These are phyloP conservation scores for Hephaestus fuliginosus DNA, from an alignment of 2,797 vertebrate genomes.

Conservation along the genomic window DNA sequence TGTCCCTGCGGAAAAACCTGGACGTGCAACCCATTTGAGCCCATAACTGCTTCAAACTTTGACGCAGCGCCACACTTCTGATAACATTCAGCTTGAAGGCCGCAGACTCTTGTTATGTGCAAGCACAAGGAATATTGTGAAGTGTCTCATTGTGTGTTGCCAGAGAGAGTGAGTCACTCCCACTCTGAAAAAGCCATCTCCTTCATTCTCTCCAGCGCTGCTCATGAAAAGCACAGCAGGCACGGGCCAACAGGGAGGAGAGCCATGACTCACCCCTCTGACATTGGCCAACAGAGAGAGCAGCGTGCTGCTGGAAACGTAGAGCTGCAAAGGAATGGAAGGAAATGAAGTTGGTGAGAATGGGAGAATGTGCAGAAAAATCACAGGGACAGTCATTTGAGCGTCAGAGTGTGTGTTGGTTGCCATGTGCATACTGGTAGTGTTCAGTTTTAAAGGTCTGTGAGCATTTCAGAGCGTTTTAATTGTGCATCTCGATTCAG, in stretches of 20 bases:
- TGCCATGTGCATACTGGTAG: constrained; percentile 1
- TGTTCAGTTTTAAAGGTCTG: constrained; percentile 22
- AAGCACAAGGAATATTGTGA: constrained; percentile 29
- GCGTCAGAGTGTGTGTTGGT: constrained; percentile 9
- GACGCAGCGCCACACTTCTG: constrained; percentile 27
- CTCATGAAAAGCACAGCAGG: constrained; percentile 77
- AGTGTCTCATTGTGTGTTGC: constrained; percentile 56
- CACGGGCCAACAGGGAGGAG: constrained; percentile 68
- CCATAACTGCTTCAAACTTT: constrained; percentile 36
- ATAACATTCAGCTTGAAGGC: constrained; percentile 52
- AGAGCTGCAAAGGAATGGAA: constrained; percentile 53
- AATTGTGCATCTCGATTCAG: not conserved
- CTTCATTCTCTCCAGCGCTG: constrained; percentile 54
- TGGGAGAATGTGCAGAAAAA: constrained; percentile 25
- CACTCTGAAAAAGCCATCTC: constrained; percentile 62
- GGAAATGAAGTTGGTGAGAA: constrained; percentile 54
- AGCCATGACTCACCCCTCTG: constrained; percentile 77
- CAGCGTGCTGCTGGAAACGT: constrained; percentile 58
- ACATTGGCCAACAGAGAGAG: constrained; percentile 66
- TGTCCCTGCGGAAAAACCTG: not conserved
- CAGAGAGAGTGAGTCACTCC: constrained; percentile 66
- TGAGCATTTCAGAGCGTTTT: not conserved
- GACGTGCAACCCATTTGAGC: constrained; percentile 7
- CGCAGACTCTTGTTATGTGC: constrained; percentile 18
- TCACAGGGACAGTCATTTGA: constrained; percentile 47